Evolutionary conservation across 92 coral and sea anemone species (phyloP).

Genomic region (Parazoanthus atlanticus): DNA sequence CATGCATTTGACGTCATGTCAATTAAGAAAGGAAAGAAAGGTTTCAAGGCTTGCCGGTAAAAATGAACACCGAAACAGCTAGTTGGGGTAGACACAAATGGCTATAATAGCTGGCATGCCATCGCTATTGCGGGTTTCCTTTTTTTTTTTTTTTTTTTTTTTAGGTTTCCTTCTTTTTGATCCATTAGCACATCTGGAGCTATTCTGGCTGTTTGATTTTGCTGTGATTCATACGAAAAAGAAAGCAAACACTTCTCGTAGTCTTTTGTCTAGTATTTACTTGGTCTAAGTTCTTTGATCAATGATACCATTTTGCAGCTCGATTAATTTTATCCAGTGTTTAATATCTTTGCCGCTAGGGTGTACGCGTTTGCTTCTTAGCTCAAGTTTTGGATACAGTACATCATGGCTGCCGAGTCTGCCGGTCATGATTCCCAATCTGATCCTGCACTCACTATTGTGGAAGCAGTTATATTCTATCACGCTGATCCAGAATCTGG

Average conservation of each 20-base stretch:
- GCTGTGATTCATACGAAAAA: slow-evolving; percentile 1
- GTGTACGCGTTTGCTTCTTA: not conserved
- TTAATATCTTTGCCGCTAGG: not conserved
- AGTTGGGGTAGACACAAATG: not conserved
- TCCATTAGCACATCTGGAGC: slow-evolving; percentile 4
- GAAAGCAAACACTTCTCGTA: not conserved
- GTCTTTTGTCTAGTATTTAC: not conserved
- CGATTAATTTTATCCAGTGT: not conserved
- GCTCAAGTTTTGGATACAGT: not conserved
- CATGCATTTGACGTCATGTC: slow-evolving; percentile 1
- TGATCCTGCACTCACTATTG: not conserved
- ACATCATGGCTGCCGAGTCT: slow-evolving; percentile 18
- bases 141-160: too few species aligned
- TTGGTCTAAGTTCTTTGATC: not conserved
- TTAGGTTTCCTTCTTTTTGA: not conserved
- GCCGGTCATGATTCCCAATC: not conserved
- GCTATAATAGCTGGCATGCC: slow-evolving; percentile 4
- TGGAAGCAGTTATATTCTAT: not conserved
- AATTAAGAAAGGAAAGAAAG: not conserved
- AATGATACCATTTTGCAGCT: not conserved
- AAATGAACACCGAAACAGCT: not conserved
- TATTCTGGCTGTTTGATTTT: not conserved
- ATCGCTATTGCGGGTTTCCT: slow-evolving; percentile 12
- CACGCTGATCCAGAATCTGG: slow-evolving; percentile 34
- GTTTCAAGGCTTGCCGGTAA: not conserved